Base-by-base conservation (phyloP, 1,140 invertebrate species). In the Mercenaria mercenaria region DNA sequence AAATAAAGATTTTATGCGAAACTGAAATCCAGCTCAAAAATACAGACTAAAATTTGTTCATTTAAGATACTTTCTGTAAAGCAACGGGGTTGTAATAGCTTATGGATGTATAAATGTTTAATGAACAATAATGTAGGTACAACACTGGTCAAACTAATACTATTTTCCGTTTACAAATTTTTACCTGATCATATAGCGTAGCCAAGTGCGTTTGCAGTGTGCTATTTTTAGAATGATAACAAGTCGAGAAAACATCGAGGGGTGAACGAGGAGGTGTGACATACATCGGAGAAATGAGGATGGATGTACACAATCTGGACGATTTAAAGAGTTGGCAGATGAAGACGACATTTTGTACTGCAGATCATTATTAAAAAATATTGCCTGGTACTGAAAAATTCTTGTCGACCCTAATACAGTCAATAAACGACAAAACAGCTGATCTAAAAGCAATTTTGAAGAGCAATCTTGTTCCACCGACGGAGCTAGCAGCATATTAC, bases 171-270 rank as follows among this genome's bases (percentile, higher is more conserved):
- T n/a, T n/a, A n/a, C n/a, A n/a, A 39, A 10, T 39, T 37, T 72
- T 72, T 72, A 72, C 34, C 67, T 67, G 61, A n/a, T 67, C 26
- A 67, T 67, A 67, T 32, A 67, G 20, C 61, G 20, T 67, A 8
- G 61, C 32, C 13, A 29, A 67, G 32, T 39, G 23, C 59, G 10
- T n/a, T 64, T 64, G 59, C 59, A 64, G 59, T 64, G 26, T 72
- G 67, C 34, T 15, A 39, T 18, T 10, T 72, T 29, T 72, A 29
- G 11, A 72, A 72, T 72, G 67, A 72, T 72, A 72, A 59, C 56
- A 59, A 41, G 61, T 72, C 67, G 67, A 72, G 67, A 72, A 39
- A 72, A 72, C 67, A 72, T 72, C 67, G 67, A 39, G 67, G 34
- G 34, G 18, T 72, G 32, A 39, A 72, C 67, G 34, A 39, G 34